Percentiles rank a stretch among this genome's conserved stretches.
These are phyloP conservation scores for Gnatocerus cornutus DNA, from an alignment of 2,888 invertebrate genomes.

Conservation along the genomic window DNA sequence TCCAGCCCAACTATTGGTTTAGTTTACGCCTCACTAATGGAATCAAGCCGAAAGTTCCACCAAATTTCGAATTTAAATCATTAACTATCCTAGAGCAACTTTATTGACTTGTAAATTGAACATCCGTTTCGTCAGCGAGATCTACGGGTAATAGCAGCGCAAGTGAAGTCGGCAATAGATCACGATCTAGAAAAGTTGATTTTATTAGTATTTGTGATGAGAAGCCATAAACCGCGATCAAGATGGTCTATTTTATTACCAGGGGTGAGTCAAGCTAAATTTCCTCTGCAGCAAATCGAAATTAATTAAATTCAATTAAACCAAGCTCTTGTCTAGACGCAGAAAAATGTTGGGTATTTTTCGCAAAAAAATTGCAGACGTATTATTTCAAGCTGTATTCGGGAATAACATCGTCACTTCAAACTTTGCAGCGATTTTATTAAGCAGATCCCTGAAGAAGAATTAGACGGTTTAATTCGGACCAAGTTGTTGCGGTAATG, in stretches of 20 bases:
- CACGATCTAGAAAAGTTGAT: constrained; percentile 38
- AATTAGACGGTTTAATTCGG: neutral
- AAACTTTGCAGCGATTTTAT: neutral
- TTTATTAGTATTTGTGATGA: constrained; percentile 40
- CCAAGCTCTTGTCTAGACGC: neutral
- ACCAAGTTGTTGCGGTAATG: neutral
- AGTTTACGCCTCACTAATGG: constrained; percentile 18
- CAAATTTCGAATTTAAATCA: constrained; percentile 20
- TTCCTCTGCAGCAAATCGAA: constrained; percentile 19
- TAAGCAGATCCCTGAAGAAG: neutral
- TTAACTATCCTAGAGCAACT: constrained; percentile 16
- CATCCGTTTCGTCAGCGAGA: constrained; percentile 14
- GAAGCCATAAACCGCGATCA: constrained; percentile 37
- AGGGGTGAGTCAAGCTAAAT: constrained; percentile 27
- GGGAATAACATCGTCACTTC: neutral
- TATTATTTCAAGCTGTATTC: constrained; percentile 10
- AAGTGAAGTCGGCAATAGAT: constrained; percentile 29
- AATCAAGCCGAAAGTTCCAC: constrained; percentile 31
- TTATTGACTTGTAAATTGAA: constrained; percentile 34
- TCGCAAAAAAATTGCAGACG: neutral
- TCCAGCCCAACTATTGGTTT: constrained; percentile 15
- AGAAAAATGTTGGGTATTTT: neutral
- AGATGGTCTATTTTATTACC: constrained; percentile 36
- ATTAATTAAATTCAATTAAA: constrained; percentile 37
- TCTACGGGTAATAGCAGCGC: constrained; percentile 14